Conservation (phyloP, 2,113 vertebrate species). For the Alaudala cheleensis region DNA sequence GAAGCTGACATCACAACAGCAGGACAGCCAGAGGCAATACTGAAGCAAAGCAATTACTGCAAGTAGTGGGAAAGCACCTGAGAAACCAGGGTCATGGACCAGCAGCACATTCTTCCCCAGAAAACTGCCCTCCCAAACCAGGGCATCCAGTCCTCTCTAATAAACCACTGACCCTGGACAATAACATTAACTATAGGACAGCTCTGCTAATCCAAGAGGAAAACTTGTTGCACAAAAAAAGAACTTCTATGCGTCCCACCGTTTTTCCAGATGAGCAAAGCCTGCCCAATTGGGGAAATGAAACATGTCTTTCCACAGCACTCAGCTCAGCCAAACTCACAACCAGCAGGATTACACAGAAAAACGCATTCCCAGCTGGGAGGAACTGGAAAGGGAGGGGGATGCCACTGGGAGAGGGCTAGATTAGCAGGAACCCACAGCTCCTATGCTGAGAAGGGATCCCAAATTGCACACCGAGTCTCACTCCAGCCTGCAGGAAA, state of each 20-base stretch:
- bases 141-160: background rate
- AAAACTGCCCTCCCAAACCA: background rate
- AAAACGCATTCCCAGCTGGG: background rate
- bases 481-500: background rate
- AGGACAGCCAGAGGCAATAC: background rate
- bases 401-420: background rate
- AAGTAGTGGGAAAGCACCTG: background rate
- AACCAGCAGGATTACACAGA: background rate
- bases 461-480: accelerated
- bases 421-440: background rate
- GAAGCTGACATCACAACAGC: background rate
- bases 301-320: accelerated
- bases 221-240: background rate
- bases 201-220: background rate
- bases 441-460: background rate
- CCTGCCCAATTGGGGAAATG: background rate
- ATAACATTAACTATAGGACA: background rate
- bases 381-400: background rate
- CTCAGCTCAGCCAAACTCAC: background rate
- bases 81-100: accelerated
- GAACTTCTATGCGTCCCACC: accelerated
- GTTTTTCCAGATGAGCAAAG: background rate
- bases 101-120: background rate
- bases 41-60: background rate
- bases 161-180: background rate